Conservation (phyloP, 2,888 invertebrate genomes). For the Phrixothrix hirtus region DNA sequence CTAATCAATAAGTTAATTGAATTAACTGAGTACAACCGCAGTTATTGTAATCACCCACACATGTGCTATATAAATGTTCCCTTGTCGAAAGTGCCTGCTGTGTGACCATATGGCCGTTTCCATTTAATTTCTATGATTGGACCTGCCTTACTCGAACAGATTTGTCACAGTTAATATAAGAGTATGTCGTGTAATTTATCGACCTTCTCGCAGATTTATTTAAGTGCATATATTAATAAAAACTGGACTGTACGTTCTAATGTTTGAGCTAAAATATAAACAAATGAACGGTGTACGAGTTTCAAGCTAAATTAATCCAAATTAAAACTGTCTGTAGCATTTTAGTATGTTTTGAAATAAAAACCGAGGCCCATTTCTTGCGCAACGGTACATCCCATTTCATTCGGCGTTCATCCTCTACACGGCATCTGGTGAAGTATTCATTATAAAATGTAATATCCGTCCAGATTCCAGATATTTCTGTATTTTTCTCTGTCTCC, state of each 20-base stretch:
- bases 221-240: neutral
- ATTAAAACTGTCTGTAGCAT: conserved; percentile 19
- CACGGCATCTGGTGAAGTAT: conserved; percentile 48
- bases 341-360: conserved; percentile 19
- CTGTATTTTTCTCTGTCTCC: conserved; percentile 47
- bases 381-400: conserved; percentile 25
- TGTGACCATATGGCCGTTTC: conserved; percentile 48
- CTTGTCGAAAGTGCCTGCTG: conserved; percentile 38
- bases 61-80: conserved; percentile 26
- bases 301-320: conserved; percentile 17
- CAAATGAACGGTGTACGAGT: conserved; percentile 1
- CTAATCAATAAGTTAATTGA: conserved; percentile 23
- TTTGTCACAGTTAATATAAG: conserved; percentile 53
- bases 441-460: conserved; percentile 54
- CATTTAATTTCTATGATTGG: conserved; percentile 48
- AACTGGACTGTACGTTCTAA: too few relatives aligned
- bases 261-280: too few relatives aligned
- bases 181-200: conserved; percentile 46
- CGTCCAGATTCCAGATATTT: conserved; percentile 47
- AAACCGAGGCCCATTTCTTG: conserved; percentile 23
- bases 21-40: conserved; percentile 25
- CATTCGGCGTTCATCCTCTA: conserved; percentile 27
- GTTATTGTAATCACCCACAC: conserved; percentile 27
- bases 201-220: neutral
- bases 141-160: conserved; percentile 49